Evolutionary conservation across 2,113 vertebrate species (phyloP).

Genomic region (Ivindomyrus marchei): DNA sequence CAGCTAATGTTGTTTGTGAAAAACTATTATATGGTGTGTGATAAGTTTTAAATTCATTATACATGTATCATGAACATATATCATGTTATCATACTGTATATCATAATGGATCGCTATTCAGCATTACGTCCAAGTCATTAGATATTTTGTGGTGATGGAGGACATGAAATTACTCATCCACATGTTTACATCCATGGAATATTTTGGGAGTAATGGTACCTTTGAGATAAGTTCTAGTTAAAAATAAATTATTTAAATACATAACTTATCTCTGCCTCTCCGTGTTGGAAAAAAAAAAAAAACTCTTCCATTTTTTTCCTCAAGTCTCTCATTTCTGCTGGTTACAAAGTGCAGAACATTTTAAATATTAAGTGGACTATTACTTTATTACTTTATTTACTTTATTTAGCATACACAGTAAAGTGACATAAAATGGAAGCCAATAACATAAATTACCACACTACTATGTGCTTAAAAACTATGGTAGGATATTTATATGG

Average conservation of each 20-base stretch:
- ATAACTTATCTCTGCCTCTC: constrained; percentile 12
- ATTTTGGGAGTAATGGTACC: constrained; percentile 36
- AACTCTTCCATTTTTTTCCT: not conserved
- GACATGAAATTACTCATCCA: constrained; percentile 49
- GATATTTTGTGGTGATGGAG: constrained; percentile 53
- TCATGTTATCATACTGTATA: not conserved
- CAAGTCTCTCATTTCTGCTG: not conserved
- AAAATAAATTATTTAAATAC: constrained; percentile 1
- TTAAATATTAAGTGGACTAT: constrained; percentile 11
- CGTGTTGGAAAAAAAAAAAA: not conserved
- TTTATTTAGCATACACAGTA: not conserved
- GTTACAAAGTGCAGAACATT: not conserved
- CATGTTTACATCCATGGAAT: constrained; percentile 39
- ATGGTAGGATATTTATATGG: not conserved
- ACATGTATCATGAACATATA: not conserved
- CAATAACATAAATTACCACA: not conserved
- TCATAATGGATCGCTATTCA: not conserved
- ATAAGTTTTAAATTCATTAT: not conserved
- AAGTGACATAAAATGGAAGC: not conserved
- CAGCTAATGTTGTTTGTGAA: not conserved
- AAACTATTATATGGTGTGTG: not conserved
- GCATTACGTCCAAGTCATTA: constrained; percentile 51
- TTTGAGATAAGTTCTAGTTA: not conserved
- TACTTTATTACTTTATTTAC: not conserved
- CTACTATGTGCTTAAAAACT: not conserved